These are phyloP conservation scores for Lycodopsis pacificus DNA, from an alignment of 2,797 vertebrate species.

Conservation along the genomic window DNA sequence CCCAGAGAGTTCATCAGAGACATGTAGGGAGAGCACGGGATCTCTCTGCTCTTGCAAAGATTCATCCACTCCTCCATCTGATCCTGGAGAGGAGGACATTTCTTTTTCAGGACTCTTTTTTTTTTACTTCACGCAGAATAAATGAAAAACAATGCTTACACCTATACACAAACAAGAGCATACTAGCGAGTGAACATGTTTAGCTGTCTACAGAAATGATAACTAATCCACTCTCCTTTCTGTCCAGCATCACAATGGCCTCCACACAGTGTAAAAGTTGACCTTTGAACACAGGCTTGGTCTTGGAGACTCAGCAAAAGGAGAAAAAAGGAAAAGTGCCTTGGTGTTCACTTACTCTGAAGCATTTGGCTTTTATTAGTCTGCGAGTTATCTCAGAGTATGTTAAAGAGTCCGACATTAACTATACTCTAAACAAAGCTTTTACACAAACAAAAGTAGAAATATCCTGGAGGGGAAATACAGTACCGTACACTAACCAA, in stretches of 20 bases:
- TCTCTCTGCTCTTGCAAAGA: slow-evolving; percentile 84
- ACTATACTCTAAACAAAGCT: not conserved
- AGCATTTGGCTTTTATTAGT: not conserved
- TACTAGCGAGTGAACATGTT: not conserved
- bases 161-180: not conserved
- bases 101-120: not conserved
- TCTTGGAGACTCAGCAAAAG: slow-evolving; percentile 2
- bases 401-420: not conserved
- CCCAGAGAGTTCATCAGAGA: slow-evolving; percentile 89
- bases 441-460: not conserved
- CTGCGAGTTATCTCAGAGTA: not conserved
- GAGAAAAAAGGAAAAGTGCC: slow-evolving; percentile 5
- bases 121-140: not conserved
- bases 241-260: slow-evolving; percentile 6
- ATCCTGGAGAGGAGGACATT: slow-evolving; percentile 73
- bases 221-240: not conserved
- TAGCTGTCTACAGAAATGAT: not conserved
- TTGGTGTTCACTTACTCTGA: slow-evolving; percentile 10
- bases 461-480: not conserved
- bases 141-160: not conserved
- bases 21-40: slow-evolving; percentile 89
- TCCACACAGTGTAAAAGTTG: slow-evolving; percentile 13
- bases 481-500: not conserved
- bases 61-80: slow-evolving; percentile 89
- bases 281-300: slow-evolving; percentile 26